Base-by-base conservation (phyloP, 2,113 vertebrate genomes). In the Piaya cayana region DNA sequence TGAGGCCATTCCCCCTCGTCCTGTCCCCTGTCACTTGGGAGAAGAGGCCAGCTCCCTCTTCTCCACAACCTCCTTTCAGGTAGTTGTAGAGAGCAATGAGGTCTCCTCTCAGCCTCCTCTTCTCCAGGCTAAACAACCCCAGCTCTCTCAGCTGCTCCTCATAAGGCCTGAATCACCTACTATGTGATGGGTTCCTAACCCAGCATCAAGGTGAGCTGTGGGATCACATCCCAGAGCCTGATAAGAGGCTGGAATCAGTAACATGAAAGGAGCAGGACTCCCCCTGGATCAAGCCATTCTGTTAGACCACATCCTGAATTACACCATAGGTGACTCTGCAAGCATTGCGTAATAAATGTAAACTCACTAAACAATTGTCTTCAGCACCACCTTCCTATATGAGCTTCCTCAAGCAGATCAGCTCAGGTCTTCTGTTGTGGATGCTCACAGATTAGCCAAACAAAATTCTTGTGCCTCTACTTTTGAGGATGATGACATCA, bases 331-430 rank as follows among this genome's bases (percentile, higher is more conserved):
- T 11, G 58, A 23, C 0, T 10, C 80, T 19, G 49, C 47, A 13
- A 27, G 9, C 1, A 3, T 12, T 9, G 12, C 3, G 8, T 49
- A 8, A 26, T 20, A 36, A 63, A 37, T 1, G 20, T 4, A 8
- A 77, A 15, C n/a, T 36, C 58, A 2, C 17, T 36, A 39, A 23
- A 15, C n/a, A 17, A 20, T 20, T 5, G 45, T 26, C 39, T 53
- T 49, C 0, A 27, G 27, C 49, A 21, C 1, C 14, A 5, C 30
- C 2, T 30, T 60, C 8, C 56, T 30, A 22, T 59, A 50, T 2
- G 22, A 12, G 3, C 2, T 7, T 49, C 34, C 20, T 19, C 39
- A 42, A 43, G 56, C 8, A 26, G 27, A 67, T 10, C 59, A 15
- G 55, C 64, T 26, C 3, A 5, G n/a, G 16, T 7, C n/a, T 30